Base-by-base conservation (phyloP, 2,797 vertebrate species). In the Microcaecilia unicolor region DNA sequence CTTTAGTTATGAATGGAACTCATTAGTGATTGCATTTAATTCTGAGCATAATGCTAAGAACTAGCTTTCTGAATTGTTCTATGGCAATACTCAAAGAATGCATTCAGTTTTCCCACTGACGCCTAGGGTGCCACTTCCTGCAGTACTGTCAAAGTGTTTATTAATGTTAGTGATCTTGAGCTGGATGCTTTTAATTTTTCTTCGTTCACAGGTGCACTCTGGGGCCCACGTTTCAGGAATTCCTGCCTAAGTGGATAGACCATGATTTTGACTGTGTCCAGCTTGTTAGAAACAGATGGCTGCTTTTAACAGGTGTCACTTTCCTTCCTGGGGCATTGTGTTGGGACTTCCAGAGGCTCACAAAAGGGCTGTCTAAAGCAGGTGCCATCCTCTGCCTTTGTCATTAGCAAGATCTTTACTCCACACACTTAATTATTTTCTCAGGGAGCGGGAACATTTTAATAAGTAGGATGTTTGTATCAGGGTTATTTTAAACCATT, bases 281-380 rank as follows among this genome's bases (percentile, higher is more conserved):
- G 23, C 52, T 67, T 67, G 41, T 64, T 67, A 65, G 66, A 61
- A 73, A 76, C 83, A 86, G 84, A 83, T 87, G 81, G 73, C 59
- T 74, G 59, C 57, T 81, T 81, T 73, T 80, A 76, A 76, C 76
- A 80, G 79, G 81, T 81, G 80, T 80, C 70, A 69, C 56, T 74
- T 80, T 70, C 55, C 52, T 71, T 82, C 57, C 51, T 74, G 62
- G 31, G 70, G 69, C 62, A 55, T 77, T 73, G 70, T 70, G 39
- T 62, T 70, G 55, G 58, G 67, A 58, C 57, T 67, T 78, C 30
- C 58, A 78, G 51, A 64, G 58, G 67, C 61, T 76, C 58, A 75
- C 65, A 75, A 58, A 78, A 58, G 64, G 51, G 35, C 53, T 69
- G 28, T 48, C 41, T 67, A 58, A 71, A 80, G 80, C 81, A 88